Percentiles rank a stretch among this genome's conserved stretches.
Evolutionary conservation across 2,797 vertebrate species (phyloP).

Genomic region (Chiroxiphia lanceolata): DNA sequence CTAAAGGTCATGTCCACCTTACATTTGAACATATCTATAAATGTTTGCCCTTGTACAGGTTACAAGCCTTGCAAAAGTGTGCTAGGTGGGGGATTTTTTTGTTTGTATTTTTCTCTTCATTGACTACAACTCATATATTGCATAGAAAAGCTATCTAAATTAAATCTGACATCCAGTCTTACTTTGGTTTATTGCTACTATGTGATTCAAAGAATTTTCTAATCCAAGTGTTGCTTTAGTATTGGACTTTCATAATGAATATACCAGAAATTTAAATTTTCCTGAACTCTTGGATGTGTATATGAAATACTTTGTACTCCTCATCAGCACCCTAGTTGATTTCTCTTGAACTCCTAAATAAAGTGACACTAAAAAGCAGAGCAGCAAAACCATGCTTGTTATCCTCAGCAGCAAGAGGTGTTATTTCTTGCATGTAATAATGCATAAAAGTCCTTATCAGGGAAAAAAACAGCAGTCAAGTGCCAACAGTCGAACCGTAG

Average conservation of each 20-base stretch:
- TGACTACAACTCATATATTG: neutral
- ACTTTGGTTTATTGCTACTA: neutral
- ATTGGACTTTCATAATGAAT: neutral
- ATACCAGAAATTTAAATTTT: neutral
- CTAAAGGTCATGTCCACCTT: slow-evolving; percentile 3
- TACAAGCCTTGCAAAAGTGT: neutral
- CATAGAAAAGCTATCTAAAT: neutral
- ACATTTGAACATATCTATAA: slow-evolving; percentile 22
- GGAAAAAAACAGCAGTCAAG: neutral
- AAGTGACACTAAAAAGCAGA: neutral
- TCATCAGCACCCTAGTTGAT: neutral
- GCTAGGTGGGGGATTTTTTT: neutral
- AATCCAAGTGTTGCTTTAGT: neutral
- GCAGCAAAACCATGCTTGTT: neutral
- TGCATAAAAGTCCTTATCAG: neutral
- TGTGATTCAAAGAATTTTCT: neutral
- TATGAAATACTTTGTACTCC: slow-evolving; percentile 11
- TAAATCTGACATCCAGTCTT: neutral
- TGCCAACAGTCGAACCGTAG: neutral
- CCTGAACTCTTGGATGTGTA: neutral
- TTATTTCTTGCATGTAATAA: neutral
- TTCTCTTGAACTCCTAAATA: slow-evolving; percentile 11
- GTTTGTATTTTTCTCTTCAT: neutral
- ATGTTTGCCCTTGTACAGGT: neutral
- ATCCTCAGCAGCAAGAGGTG: neutral